A percentile compares a stretch with the other conserved stretches of the same genome.
Evolutionary conservation across 2,888 invertebrate genomes (phyloP).

Genomic region (Drosophila demipolita): DNA sequence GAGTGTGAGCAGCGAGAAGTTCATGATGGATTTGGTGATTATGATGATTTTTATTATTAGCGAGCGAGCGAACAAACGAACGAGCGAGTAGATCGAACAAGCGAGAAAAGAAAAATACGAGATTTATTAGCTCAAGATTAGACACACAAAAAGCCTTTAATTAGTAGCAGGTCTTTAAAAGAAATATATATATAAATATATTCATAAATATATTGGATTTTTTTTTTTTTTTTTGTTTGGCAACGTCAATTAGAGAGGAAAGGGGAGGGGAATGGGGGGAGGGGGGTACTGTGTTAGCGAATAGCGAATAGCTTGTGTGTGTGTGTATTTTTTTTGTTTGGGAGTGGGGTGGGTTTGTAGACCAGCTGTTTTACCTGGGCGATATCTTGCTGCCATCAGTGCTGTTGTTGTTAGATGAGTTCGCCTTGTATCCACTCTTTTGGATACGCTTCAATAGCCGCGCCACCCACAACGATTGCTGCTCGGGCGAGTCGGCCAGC

Average conservation of each 20-base stretch:
- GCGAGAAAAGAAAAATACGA: conserved; percentile 69
- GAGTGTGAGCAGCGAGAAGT: conserved; percentile 3
- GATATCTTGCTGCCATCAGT: conserved; percentile 89
- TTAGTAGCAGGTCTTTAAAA: conserved; percentile 29
- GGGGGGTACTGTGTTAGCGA: neutral
- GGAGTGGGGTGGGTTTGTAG: neutral
- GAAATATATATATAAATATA: neutral
- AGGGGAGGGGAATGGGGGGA: neutral
- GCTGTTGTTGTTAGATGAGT: conserved; percentile 87
- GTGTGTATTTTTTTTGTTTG: neutral
- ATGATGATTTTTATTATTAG: conserved; percentile 41
- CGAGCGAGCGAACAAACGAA: conserved; percentile 29
- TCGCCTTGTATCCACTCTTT: conserved; percentile 96
- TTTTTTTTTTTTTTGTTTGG: conserved; percentile 21
- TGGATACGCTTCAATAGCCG: conserved; percentile 96
- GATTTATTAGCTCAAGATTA: conserved; percentile 52
- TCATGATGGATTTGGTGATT: conserved; percentile 16
- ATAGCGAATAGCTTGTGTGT: conserved; percentile 1
- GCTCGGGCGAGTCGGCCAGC: conserved; percentile 93
- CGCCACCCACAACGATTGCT: conserved; percentile 97
- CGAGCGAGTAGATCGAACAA: conserved; percentile 40
- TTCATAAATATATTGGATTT: neutral
- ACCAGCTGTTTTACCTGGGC: conserved; percentile 88
- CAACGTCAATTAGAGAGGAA: conserved; percentile 42
- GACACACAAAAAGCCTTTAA: conserved; percentile 51